phyloP scores from a whole-genome alignment of 2,113 vertebrate genomes.

The Lutjanus erythropterus region DNA sequence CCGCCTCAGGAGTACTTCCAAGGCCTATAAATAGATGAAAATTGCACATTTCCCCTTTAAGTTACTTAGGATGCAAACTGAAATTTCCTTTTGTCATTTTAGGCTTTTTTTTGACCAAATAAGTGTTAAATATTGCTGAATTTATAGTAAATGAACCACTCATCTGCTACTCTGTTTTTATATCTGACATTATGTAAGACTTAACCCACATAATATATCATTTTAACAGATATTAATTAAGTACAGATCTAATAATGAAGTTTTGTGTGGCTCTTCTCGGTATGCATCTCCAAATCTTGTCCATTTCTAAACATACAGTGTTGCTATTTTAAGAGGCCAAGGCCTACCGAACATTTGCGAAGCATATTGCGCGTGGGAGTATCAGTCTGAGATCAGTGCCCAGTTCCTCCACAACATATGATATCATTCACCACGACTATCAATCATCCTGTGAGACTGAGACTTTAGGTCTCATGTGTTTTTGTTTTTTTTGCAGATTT shows the following conservation, averaged over 20 bases:
- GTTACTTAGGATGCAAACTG: not conserved
- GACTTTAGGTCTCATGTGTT: conserved; percentile 11
- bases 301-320: not conserved
- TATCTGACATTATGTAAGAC: not conserved
- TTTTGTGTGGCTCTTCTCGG: not conserved
- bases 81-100: not conserved
- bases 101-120: not conserved
- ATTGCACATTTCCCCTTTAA: not conserved
- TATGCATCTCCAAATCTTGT: not conserved
- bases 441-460: conserved; percentile 36
- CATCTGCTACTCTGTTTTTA: not conserved
- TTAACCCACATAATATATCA: not conserved
- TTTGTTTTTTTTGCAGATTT: conserved; percentile 4
- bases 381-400: conserved; percentile 36
- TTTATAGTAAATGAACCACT: not conserved
- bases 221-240: not conserved
- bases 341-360: conserved; percentile 28
- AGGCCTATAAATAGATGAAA: not conserved
- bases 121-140: not conserved
- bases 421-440: conserved; percentile 27
- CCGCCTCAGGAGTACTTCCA: not conserved
- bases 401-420: conserved; percentile 40
- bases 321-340: conserved; percentile 26
- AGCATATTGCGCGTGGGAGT: conserved; percentile 67
- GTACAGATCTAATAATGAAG: no score